Conservation (phyloP, 2,888 invertebrate genomes). For the Candidula unifasciata region DNA sequence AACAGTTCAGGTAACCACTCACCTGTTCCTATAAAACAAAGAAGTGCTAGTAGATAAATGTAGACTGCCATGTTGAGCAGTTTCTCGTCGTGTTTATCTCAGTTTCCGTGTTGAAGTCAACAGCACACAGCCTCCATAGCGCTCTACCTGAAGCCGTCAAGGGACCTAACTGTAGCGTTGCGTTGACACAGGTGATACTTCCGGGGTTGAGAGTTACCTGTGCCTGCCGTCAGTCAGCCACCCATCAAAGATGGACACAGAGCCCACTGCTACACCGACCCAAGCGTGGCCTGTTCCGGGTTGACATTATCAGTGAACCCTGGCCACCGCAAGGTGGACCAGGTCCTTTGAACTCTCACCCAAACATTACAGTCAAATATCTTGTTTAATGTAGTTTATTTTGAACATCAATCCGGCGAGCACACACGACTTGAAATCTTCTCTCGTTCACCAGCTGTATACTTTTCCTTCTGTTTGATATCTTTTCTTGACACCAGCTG, state of each 20-base stretch:
- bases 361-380: no score
- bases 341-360: no score
- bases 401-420: no score
- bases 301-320: no score
- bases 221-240: not conserved
- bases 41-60: not conserved
- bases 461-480: no score
- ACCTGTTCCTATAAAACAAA: slow-evolving; percentile 10
- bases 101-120: not conserved
- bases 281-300: no score
- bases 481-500: no score
- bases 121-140: not conserved
- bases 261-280: no score
- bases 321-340: no score
- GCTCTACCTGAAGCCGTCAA: not conserved
- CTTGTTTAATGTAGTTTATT: no score
- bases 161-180: not conserved
- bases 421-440: no score
- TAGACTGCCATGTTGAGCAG: not conserved
- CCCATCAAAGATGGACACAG: not conserved
- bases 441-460: no score
- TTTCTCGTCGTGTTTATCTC: not conserved
- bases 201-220: slow-evolving; percentile 11
- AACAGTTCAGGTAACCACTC: not conserved
- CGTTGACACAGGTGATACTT: slow-evolving; percentile 2